These are phyloP conservation scores for Porites rus DNA, from an alignment of 92 coral and sea anemone genomes.

Conservation along the genomic window DNA sequence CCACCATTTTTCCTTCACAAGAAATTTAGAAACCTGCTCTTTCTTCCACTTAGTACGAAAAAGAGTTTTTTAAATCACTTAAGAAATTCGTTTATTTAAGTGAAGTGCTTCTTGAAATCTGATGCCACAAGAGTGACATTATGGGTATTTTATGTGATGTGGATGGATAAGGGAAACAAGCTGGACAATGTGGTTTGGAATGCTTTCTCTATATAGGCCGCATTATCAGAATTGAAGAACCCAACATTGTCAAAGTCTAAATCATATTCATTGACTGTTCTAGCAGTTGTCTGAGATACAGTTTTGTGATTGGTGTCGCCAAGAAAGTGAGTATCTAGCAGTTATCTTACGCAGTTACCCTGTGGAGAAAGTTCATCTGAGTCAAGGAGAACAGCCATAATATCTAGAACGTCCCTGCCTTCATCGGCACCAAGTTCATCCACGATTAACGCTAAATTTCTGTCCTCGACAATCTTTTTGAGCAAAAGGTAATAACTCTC, in stretches of 20 bases:
- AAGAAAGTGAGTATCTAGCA: slow-evolving; percentile 50
- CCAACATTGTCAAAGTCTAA: slow-evolving; percentile 62
- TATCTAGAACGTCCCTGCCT: slow-evolving; percentile 53
- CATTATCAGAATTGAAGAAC: slow-evolving; percentile 70
- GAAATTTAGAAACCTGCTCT: slow-evolving; percentile 40
- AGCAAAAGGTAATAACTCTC: not conserved
- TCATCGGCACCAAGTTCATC: slow-evolving; percentile 54
- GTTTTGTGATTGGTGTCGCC: slow-evolving; percentile 37
- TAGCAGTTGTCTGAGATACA: slow-evolving; percentile 30
- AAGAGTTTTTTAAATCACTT: slow-evolving; percentile 72
- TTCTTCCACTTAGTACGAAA: slow-evolving; percentile 25
- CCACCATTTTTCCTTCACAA: too few species aligned
- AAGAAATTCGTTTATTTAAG: slow-evolving; percentile 54
- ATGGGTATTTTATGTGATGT: slow-evolving; percentile 73
- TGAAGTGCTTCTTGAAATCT: slow-evolving; percentile 50
- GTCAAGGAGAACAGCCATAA: slow-evolving; percentile 52
- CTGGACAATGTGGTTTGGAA: slow-evolving; percentile 57
- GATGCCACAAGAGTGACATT: slow-evolving; percentile 68
- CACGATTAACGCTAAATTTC: slow-evolving; percentile 8
- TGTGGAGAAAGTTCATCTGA: slow-evolving; percentile 47
- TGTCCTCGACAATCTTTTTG: slow-evolving; percentile 54
- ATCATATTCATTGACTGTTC: slow-evolving; percentile 53
- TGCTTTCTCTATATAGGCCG: slow-evolving; percentile 70
- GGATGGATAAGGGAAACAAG: slow-evolving; percentile 52
- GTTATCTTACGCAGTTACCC: slow-evolving; percentile 44